Evolutionary conservation across 2,888 invertebrate genomes (phyloP).

Genomic region (Melieria crassipennis): DNA sequence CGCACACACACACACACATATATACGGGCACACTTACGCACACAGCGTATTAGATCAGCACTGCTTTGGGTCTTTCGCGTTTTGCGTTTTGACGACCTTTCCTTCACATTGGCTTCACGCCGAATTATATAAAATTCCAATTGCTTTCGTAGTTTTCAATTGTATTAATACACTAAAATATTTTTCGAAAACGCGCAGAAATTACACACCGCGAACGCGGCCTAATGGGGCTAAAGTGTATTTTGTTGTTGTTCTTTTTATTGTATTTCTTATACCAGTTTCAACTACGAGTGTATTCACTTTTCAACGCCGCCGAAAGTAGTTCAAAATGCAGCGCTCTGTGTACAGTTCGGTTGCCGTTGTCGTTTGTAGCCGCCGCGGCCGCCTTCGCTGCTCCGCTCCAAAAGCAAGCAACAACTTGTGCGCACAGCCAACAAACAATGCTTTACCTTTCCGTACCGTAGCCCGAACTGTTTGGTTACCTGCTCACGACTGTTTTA

Average conservation of each 20-base stretch:
- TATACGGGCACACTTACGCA: no score
- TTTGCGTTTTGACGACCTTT: no score
- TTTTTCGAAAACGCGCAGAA: not conserved
- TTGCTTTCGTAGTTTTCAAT: not conserved
- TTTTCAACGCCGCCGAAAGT: slow-evolving; percentile 1
- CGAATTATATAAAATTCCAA: not conserved
- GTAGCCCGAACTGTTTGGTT: slow-evolving; percentile 57
- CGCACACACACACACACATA: no score
- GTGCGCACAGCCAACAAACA: not conserved
- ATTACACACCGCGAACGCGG: no score
- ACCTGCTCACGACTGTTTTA: slow-evolving; percentile 57
- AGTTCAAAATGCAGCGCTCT: not conserved
- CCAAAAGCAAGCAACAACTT: slow-evolving; percentile 11
- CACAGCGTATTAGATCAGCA: no score
- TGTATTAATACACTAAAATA: not conserved
- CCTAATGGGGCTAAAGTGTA: no score
- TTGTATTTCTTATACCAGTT: slow-evolving; percentile 8
- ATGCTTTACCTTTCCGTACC: slow-evolving; percentile 49
- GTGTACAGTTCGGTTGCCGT: not conserved
- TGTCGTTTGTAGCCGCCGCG: no score
- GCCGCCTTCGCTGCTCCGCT: no score
- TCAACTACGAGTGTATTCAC: slow-evolving; percentile 8
- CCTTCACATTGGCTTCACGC: no score
- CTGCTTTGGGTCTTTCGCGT: no score
- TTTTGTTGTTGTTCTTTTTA: slow-evolving; percentile 3